Evolutionary conservation across 2,113 vertebrate species (phyloP), one percentile per base, ranked within the genome.

Genomic region (Glaucomys volans): DNA sequence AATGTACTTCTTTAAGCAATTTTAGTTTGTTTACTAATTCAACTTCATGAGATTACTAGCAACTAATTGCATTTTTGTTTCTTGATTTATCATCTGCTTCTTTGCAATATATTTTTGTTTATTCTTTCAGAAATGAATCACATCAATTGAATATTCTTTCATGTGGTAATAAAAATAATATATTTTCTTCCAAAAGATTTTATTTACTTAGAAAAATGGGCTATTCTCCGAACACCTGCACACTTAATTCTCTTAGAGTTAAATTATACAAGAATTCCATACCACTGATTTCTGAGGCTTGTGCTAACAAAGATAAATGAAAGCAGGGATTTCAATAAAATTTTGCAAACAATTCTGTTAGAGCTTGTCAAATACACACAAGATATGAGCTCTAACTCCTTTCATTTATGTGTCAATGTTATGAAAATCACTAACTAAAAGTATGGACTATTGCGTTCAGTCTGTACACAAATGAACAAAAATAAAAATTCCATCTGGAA

Each of bases 301-400:
- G 91, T 98, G 97, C 96, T 99, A 98, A 98, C 97, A 98, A 98
- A 98, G 98, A 98, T 98, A 98, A 98, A 98, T 98, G 98, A 98
- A 98, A 98, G 93, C 8, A 95, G 59, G 88, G 57, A 98, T 97
- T 98, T 98, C 97, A 98, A 98, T 98, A 98, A 98, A 98, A 98
- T 98, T 98, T 98, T 98, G 97, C 98, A 99, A 98, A 98, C 98
- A 98, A 97, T 98, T 98, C 97, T 96, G 96, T 98, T 98, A 98
- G 86, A 97, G 67, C 96, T 98, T 98, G 97, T 98, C 98, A 98
- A 98, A 98, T 91, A 96, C 80, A n/a, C 71, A 97, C 93, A 97
- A 94, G 97, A 96, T 92, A 87, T 98, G 83, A 97, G 62, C 64
- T 97, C 71, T 95, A 98, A 96, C 75, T 98, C 96, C 52, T 98